Evolutionary conservation across 2,113 vertebrate species (phyloP).

Genomic region (Phasianus colchicus): DNA sequence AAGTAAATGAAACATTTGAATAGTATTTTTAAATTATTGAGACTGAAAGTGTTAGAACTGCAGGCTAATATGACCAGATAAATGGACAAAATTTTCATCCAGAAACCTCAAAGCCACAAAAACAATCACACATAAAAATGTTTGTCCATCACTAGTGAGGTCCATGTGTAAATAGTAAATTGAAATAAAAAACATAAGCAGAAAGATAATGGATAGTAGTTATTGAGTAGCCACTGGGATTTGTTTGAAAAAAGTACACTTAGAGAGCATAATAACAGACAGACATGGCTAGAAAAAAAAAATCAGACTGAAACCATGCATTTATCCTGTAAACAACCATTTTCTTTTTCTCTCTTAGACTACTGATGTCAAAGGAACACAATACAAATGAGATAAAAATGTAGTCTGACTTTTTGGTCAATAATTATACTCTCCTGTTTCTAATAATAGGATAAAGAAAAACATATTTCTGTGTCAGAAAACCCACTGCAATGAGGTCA

Average conservation of each 20-base stretch:
- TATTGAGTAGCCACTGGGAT: slow-evolving; percentile 23
- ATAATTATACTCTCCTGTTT: slow-evolving; percentile 11
- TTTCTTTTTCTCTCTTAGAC: slow-evolving; percentile 17
- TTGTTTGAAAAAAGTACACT: not conserved
- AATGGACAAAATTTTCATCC: not conserved
- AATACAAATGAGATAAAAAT: slow-evolving; percentile 16
- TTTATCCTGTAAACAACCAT: slow-evolving; percentile 20
- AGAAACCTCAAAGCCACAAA: slow-evolving; percentile 5
- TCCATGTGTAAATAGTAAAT: slow-evolving; percentile 6
- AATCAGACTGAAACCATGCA: slow-evolving; percentile 31
- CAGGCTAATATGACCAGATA: not conserved
- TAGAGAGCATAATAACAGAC: not conserved
- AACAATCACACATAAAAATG: not conserved
- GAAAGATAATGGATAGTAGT: not conserved
- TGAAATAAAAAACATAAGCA: slow-evolving; percentile 40
- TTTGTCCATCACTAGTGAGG: not conserved
- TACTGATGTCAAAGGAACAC: slow-evolving; percentile 33
- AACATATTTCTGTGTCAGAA: not conserved
- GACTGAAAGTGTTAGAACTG: not conserved
- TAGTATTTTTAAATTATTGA: not conserved
- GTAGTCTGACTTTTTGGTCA: slow-evolving; percentile 1
- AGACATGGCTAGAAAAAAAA: not conserved
- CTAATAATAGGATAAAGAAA: slow-evolving; percentile 34
- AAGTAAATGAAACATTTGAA: not conserved
- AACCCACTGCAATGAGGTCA: not conserved